Evolutionary conservation across 2,888 invertebrate genomes (phyloP), one percentile per base, ranked within the genome.

Genomic region (Sussaba pulchella): DNA sequence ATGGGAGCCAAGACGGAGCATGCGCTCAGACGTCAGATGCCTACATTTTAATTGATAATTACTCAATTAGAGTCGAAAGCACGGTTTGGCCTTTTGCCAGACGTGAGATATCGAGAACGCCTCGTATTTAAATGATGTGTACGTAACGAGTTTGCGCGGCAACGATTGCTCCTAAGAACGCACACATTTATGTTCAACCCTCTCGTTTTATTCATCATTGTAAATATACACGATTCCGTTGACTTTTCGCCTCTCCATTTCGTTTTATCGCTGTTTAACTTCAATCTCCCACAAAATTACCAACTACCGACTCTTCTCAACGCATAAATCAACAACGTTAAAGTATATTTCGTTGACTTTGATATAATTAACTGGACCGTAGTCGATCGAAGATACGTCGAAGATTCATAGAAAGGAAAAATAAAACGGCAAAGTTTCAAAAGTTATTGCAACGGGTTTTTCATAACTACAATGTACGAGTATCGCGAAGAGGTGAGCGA

Each of bases 31-130:
- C n/a, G 52, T 54, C 21, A 5, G 6, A 10, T 31, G n/a, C 4
- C 12, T 39, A 36, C 59, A 50, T 50, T 45, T 47, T 61, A 21
- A 71, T 71, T 61, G 45, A 47, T 61, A 50, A 71, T 71, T 59
- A 24, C 12, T 61, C 50, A 24, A 71, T 71, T 19, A 31, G 31
- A 12, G 1, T 9, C 47, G 14, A 41, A 14, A 5, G n/a, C 19
- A 47, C 8, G 5, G 4, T 57, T 47, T 66, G 73, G 73, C 31
- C 9, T 1, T n/a, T 45, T 12, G 64, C 57, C 64, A 57, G 24
- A 64, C 4, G 31, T 43, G 26, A 21, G 45, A n/a, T n/a, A 31
- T 24, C 19, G 10, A n/a, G 43, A 17, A 41, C 24, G 14, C 1
- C 14, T 17, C 24, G 10, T 72, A 14, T 45, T 14, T 17, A 31